Evolutionary conservation across 2,888 invertebrate genomes (phyloP), one percentile per base, ranked within the genome.

Genomic region (Hypena proboscidalis): DNA sequence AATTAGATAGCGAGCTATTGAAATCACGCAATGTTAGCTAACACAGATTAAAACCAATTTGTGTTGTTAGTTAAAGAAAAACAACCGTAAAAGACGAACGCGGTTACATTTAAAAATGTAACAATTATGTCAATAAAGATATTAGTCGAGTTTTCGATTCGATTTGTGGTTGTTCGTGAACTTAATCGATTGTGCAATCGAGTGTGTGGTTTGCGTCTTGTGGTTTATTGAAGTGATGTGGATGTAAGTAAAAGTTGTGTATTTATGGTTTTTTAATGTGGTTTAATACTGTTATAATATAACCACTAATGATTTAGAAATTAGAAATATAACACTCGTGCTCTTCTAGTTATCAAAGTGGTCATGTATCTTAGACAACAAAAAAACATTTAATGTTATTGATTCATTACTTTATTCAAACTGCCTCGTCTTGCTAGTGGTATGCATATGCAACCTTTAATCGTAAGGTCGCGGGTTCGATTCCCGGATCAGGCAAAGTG

Each of bases 11-110:
- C 26, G 8, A 14, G 37, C 26, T 14, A 26, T 54, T 14, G 4
- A 14, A 22, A 3, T 31, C 55, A 55, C 46, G 55, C 55, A 38
- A 55, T 46, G 10, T 46, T 56, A 40, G 36, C 36, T 56, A 40
- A 44, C 44, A 37, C 33, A 40, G 36, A 44, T 30, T 31, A 32
- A 7, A 44, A 8, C 14, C 33, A 45, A 23, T 11, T 22, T 30
- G 19, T 6, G 23, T 8, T 3, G 36, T 41, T 37, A 23, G 29
- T 17, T 29, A 29, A 29, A 9, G 0, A 3, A 8, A 29, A 15
- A 29, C 15, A 29, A 8, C 15, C n/a, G 1, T 26, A 14, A 29
- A 29, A 29, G 29, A 29, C 29, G 29, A 15, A 29, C 15, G 15
- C 8, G 8, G 15, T 15, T 3, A n/a, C 29, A 9, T 29, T 29